A percentile compares a stretch with the other conserved stretches of the same genome.
Conservation (phyloP, 2,113 vertebrate genomes). For the Thunnus maccoyii region DNA sequence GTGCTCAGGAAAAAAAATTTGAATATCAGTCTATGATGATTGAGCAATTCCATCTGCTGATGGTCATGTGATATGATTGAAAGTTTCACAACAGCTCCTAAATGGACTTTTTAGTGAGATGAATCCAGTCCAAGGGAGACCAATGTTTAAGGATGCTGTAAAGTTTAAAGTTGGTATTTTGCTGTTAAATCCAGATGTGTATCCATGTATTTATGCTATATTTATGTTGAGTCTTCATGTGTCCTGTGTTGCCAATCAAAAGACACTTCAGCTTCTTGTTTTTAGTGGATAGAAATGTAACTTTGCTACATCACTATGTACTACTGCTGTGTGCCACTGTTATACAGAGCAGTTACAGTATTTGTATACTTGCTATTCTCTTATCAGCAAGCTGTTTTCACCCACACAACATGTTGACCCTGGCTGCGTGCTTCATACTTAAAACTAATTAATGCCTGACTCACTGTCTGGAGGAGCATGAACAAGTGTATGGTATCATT, state of each 20-base stretch:
- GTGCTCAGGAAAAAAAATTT: too few species aligned
- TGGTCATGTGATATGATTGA: too few species aligned
- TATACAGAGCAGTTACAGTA: background rate
- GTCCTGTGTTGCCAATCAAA: background rate
- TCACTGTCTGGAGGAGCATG: background rate
- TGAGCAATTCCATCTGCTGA: too few species aligned
- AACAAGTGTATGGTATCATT: background rate
- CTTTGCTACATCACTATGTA: background rate
- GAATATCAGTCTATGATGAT: too few species aligned
- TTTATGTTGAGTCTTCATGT: too few species aligned
- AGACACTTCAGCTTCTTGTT: slow-evolving; percentile 12
- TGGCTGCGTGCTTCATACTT: background rate
- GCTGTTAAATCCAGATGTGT: too few species aligned
- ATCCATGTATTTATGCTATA: too few species aligned
- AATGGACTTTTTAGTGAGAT: too few species aligned
- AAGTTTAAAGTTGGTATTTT: too few species aligned
- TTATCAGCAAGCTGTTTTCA: slow-evolving; percentile 31
- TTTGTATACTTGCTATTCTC: slow-evolving; percentile 13
- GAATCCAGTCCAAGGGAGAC: too few species aligned
- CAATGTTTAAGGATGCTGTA: too few species aligned
- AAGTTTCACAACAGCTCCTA: too few species aligned
- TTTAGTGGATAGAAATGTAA: background rate
- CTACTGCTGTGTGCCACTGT: background rate
- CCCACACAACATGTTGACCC: slow-evolving; percentile 1
- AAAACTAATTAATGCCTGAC: slow-evolving; percentile 22